Evolutionary conservation across 1,140 invertebrate genomes (phyloP), one percentile per base, ranked within the genome.

Genomic region (Dryas iulia): DNA sequence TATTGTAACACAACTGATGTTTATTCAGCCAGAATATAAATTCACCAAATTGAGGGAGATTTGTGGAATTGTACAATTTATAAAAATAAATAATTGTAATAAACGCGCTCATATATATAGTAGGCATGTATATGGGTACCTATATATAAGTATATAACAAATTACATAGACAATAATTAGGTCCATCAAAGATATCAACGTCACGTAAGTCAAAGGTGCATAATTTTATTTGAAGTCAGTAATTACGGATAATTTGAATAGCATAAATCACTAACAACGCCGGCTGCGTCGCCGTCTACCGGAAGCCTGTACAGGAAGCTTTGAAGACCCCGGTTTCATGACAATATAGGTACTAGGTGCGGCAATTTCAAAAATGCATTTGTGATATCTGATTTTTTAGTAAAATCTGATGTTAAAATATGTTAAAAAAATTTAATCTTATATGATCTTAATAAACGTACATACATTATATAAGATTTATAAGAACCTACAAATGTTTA

Each of bases 221-320:
- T 76, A 77, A 77, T 77, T 76, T 71, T 72, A 77, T 76, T 59
- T 75, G 63, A 67, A 68, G 59, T 71, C 66, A 58, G 72, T 78
- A 87, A 89, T 89, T 86, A 90, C 57, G 76, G 73, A 79, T 79
- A 87, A 89, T 90, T 84, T 63, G 68, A 87, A 84, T 81, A 78
- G 80, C 82, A 89, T 91, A 91, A 88, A 89, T 91, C 87, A 91
- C 77, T 56, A 66, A 69, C 66, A 69, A 67, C 73, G 81, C 82
- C 79, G 82, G 82, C 72, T 83, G 84, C 78, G 80, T 52, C 79
- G 78, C 59, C 77, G 74, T 73, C 78, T 79, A 74, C 80, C 82
- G 86, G 83, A 90, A 87, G 73, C 72, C 67, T 67, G 59, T 68
- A 66, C 84, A 82, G 86, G 86, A 88, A 84, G 72, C 81, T 67